Evolutionary conservation across 2,888 invertebrate species (phyloP), one percentile per base, ranked within the genome.

Genomic region (Andrena flavipes): DNA sequence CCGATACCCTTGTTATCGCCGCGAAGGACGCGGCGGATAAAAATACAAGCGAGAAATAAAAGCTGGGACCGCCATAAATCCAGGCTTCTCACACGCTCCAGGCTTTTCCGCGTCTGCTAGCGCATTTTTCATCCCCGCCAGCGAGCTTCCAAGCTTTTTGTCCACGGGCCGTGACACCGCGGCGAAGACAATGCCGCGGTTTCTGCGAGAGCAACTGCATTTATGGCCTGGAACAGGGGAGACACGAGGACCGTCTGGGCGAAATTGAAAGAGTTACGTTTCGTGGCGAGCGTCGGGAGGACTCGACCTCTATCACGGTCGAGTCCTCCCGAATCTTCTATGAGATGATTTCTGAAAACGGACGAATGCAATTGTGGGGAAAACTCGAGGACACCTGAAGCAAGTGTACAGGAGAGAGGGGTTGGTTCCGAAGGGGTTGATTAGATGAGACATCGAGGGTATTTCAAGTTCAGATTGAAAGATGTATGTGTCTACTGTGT

Each of bases 181-280:
- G 68, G 68, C 26, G 56, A 74, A 78, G 74, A 78, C 74, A 78
- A 78, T 73, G 78, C 74, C 56, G 74, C 56, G 78, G 78, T 79
- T 79, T 79, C 78, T 69, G 74, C 68, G 26, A 79, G 74, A 79
- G 74, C 74, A 74, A 74, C 74, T 69, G 69, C 78, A 79, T 69
- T 74, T 74, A 74, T 56, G 74, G 62, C 16, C 62, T 48, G 78
- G 69, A 79, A 69, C 74, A 23, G 62, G 63, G 23, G 30, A 16
- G 56, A 26, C 62, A 49, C 68, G 49, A 68, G 60, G n/a, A 35
- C 69, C 35, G 56, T 30, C 63, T n/a, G 63, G 33, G 30, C 10
- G 4, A 63, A 63, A 74, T 30, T 29, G 56, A 64, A 65, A 51
- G 56, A 62, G 23, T 65, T 49, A 35, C 56, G 54, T 59, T 13